A percentile compares a stretch with the other conserved stretches of the same genome.
Conservation (phyloP, 92 coral and sea anemone species). For the Phenganax stokvisi region DNA sequence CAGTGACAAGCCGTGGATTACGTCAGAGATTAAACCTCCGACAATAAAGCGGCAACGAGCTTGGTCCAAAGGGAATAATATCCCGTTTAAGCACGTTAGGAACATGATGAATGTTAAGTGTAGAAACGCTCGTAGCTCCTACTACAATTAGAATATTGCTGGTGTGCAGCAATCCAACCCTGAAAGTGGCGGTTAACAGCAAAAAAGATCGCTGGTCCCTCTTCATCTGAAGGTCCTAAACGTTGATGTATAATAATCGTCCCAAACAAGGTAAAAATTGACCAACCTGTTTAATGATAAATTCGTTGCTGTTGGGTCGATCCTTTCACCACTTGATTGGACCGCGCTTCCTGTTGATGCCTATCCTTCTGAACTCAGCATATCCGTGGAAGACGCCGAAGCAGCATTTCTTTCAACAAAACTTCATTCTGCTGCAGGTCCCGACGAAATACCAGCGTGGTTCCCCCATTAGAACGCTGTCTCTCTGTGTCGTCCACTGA, state of each 20-base stretch:
- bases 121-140: constrained; percentile 13
- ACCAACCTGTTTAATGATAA: constrained; percentile 33
- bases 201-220: constrained; percentile 30
- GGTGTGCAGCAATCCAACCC: constrained; percentile 27
- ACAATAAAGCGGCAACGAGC: constrained; percentile 14
- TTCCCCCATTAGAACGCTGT: constrained; percentile 31
- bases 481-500: constrained; percentile 15
- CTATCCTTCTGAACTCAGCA: constrained; percentile 26
- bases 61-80: constrained; percentile 26
- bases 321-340: constrained; percentile 28
- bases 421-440: constrained; percentile 32
- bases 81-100: constrained; percentile 3
- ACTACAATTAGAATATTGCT: constrained; percentile 21
- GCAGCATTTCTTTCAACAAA: constrained; percentile 35
- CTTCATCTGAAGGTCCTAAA: constrained; percentile 2
- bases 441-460: constrained; percentile 24
- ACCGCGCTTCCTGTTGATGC: constrained; percentile 33
- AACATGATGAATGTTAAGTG: constrained; percentile 18
- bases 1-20: constrained; percentile 37
- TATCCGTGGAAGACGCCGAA: constrained; percentile 34
- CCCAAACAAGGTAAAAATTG: constrained; percentile 3
- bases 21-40: constrained; percentile 18
- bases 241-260: constrained; percentile 9
- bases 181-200: constrained; percentile 28
- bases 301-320: constrained; percentile 25